phyloP scores from a whole-genome alignment of 2,888 invertebrate genomes.

The Plusia festucae region DNA sequence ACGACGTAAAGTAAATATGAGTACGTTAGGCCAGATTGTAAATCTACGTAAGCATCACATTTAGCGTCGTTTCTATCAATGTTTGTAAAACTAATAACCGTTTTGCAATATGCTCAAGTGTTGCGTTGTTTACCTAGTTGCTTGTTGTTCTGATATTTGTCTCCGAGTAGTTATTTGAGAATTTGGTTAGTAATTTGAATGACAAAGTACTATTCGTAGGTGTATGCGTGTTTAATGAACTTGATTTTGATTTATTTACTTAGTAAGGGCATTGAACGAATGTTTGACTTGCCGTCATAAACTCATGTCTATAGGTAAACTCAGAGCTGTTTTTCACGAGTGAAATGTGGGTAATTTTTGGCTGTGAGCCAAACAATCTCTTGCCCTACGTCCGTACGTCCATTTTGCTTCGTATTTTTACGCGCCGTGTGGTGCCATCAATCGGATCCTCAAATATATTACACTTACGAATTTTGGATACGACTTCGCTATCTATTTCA shows the following conservation, averaged over 20 bases:
- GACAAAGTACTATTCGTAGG: constrained; percentile 1
- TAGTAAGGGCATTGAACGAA: constrained; percentile 58
- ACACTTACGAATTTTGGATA: constrained; percentile 13
- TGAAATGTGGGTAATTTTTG: constrained; percentile 79
- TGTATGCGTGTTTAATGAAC: constrained; percentile 13
- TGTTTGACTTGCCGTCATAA: constrained; percentile 54
- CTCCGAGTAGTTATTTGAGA: neutral
- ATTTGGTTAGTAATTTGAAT: constrained; percentile 10
- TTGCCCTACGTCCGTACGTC: constrained; percentile 67
- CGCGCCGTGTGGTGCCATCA: constrained; percentile 76
- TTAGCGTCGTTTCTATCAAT: neutral
- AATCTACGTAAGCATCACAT: neutral
- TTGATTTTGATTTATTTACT: constrained; percentile 36
- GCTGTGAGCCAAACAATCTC: constrained; percentile 77
- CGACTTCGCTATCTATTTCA: neutral
- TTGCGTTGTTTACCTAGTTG: neutral
- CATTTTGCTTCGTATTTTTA: constrained; percentile 75
- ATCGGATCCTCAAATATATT: constrained; percentile 68
- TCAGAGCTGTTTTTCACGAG: constrained; percentile 70
- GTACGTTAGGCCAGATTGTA: neutral
- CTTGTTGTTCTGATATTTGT: neutral
- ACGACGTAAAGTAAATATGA: neutral
- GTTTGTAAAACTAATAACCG: neutral
- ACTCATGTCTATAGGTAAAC: constrained; percentile 57
- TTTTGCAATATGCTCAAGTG: constrained; percentile 17